Evolutionary conservation across 1,140 invertebrate species (phyloP).

Genomic region (Nomia melanderi): DNA sequence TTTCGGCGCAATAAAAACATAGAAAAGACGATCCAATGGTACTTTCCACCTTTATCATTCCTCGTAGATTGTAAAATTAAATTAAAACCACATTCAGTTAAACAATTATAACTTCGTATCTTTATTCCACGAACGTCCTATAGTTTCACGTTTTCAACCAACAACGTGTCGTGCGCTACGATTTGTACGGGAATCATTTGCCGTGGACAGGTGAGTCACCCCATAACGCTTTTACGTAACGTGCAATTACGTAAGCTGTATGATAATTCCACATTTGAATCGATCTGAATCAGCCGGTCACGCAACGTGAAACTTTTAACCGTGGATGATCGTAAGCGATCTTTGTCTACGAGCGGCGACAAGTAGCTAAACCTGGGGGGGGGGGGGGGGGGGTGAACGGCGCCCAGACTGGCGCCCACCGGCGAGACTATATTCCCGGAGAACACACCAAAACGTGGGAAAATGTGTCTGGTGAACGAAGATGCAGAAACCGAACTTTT

Average conservation of each 20-base stretch:
- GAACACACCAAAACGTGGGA: not conserved
- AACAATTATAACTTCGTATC: too few relatives aligned
- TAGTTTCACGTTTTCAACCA: too few relatives aligned
- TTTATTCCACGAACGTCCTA: too few relatives aligned
- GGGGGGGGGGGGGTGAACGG: too few relatives aligned
- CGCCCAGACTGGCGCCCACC: too few relatives aligned
- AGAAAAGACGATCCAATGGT: too few relatives aligned
- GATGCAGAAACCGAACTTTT: not conserved
- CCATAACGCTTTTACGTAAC: not conserved
- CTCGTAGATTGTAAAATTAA: too few relatives aligned
- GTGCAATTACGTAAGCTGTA: not conserved
- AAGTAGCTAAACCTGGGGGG: not conserved
- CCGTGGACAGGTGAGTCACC: not conserved
- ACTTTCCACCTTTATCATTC: too few relatives aligned
- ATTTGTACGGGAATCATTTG: not conserved
- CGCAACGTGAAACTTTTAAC: not conserved
- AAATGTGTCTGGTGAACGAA: not conserved
- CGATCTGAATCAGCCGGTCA: not conserved
- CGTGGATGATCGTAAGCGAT: not conserved
- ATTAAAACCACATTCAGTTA: too few relatives aligned
- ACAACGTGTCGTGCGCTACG: not conserved
- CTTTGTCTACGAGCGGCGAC: not conserved
- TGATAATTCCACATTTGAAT: slow-evolving; percentile 1
- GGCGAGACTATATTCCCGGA: not conserved
- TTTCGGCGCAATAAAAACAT: too few relatives aligned